These are phyloP conservation scores for Andrena camellia DNA, from an alignment of 2,888 invertebrate genomes.

Conservation along the genomic window DNA sequence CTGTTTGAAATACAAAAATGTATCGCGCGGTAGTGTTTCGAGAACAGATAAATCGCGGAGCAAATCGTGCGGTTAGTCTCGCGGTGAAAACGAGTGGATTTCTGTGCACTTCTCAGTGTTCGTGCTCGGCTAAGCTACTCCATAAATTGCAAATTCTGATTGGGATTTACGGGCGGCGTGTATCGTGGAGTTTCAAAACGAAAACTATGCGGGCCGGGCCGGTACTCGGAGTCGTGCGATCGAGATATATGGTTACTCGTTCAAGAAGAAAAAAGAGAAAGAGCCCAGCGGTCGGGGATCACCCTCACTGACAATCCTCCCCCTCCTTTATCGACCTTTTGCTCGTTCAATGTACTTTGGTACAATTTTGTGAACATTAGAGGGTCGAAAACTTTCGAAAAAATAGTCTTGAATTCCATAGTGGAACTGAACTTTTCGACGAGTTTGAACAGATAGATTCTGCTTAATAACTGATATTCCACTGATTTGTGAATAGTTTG, in stretches of 20 bases:
- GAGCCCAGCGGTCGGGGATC: not conserved
- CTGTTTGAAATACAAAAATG: not conserved
- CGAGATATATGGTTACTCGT: slow-evolving; percentile 55
- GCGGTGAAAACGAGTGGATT: slow-evolving; percentile 37
- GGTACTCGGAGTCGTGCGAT: slow-evolving; percentile 45
- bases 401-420: not conserved
- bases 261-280: slow-evolving; percentile 33
- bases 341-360: not conserved
- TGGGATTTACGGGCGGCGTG: slow-evolving; percentile 64
- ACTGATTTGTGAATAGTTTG: slow-evolving; percentile 27
- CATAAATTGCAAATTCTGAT: slow-evolving; percentile 70
- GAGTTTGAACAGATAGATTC: not conserved
- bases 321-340: slow-evolving; percentile 6
- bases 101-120: slow-evolving; percentile 35
- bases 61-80: slow-evolving; percentile 38
- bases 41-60: slow-evolving; percentile 22
- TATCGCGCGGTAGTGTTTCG: not conserved
- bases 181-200: slow-evolving; percentile 51
- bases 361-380: not conserved
- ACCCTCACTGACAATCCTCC: not conserved
- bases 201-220: slow-evolving; percentile 31
- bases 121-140: slow-evolving; percentile 42
- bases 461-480: slow-evolving; percentile 9
- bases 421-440: too few relatives aligned
- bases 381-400: not conserved